phyloP scores from a whole-genome alignment of 2,113 vertebrate species.

The Nibea coibor region DNA sequence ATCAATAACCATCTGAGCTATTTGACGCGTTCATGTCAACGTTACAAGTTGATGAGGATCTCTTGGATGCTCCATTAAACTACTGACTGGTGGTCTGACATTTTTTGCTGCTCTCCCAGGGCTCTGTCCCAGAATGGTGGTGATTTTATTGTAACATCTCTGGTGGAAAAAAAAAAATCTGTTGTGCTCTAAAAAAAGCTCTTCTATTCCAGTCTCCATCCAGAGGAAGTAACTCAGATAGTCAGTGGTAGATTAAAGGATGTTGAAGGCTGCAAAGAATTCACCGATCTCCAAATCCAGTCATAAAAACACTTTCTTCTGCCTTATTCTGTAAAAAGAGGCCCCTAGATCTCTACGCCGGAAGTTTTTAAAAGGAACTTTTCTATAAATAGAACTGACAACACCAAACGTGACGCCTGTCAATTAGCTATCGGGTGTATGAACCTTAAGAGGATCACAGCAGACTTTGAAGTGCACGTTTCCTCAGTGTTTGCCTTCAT shows the following conservation, averaged over 20 bases:
- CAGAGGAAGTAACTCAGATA: neutral
- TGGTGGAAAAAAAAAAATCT: neutral
- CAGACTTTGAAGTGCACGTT: neutral
- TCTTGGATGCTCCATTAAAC: slow-evolving; percentile 3
- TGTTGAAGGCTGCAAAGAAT: neutral
- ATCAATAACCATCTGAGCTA: neutral
- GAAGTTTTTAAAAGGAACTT: neutral
- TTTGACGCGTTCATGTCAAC: neutral
- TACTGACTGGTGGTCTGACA: neutral
- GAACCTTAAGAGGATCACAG: slow-evolving; percentile 13
- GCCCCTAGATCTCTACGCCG: too few species aligned
- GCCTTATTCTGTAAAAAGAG: too few species aligned
- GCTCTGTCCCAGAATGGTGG: neutral
- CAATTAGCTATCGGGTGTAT: neutral
- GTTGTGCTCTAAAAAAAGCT: slow-evolving; percentile 12
- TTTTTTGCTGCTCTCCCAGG: neutral
- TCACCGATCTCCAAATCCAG: neutral
- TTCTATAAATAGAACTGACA: slow-evolving; percentile 17
- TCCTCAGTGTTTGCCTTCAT: slow-evolving; percentile 11
- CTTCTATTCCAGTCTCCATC: neutral
- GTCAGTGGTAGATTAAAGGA: slow-evolving; percentile 15
- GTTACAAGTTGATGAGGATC: neutral
- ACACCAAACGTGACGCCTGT: neutral
- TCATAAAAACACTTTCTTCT: neutral
- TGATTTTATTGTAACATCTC: neutral